Percentiles rank a stretch among this genome's conserved stretches.
These are phyloP conservation scores for Eulithis prunata DNA, from an alignment of 2,888 invertebrate genomes.

Conservation along the genomic window DNA sequence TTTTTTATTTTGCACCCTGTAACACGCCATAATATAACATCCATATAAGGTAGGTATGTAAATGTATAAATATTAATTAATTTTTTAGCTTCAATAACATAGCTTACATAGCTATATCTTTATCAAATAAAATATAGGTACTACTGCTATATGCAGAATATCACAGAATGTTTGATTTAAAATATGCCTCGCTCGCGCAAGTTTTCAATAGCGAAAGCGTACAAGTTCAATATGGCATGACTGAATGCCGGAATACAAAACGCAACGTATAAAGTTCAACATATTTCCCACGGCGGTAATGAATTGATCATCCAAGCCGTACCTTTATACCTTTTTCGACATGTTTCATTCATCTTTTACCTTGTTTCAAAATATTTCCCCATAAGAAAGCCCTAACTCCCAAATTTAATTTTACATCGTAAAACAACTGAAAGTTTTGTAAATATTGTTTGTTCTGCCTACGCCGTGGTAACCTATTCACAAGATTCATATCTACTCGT, in stretches of 20 bases:
- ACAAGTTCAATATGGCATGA: constrained; percentile 26
- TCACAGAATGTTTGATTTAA: background rate
- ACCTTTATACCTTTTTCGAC: constrained; percentile 7
- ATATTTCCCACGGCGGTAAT: constrained; percentile 39
- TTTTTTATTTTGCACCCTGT: too few relatives aligned
- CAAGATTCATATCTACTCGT: background rate
- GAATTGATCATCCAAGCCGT: constrained; percentile 36
- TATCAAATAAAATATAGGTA: too few relatives aligned
- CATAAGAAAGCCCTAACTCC: constrained; percentile 3
- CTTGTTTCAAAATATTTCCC: constrained; percentile 5
- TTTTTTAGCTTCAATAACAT: too few relatives aligned
- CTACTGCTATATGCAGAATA: background rate
- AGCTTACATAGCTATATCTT: too few relatives aligned
- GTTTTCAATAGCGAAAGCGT: constrained; percentile 12
- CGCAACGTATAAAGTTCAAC: constrained; percentile 30
- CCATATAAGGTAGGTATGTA: too few relatives aligned
- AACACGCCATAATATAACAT: too few relatives aligned
- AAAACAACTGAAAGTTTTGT: constrained; percentile 5
- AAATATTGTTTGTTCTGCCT: background rate
- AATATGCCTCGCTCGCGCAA: too few relatives aligned
- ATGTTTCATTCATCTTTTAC: constrained; percentile 20
- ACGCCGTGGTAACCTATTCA: too few relatives aligned
- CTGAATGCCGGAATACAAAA: constrained; percentile 32
- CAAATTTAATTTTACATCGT: constrained; percentile 1
- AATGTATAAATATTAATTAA: too few relatives aligned